Evolutionary conservation across 2,888 invertebrate species (phyloP), one percentile per base, ranked within the genome.

Genomic region (Machimus rusticus): DNA sequence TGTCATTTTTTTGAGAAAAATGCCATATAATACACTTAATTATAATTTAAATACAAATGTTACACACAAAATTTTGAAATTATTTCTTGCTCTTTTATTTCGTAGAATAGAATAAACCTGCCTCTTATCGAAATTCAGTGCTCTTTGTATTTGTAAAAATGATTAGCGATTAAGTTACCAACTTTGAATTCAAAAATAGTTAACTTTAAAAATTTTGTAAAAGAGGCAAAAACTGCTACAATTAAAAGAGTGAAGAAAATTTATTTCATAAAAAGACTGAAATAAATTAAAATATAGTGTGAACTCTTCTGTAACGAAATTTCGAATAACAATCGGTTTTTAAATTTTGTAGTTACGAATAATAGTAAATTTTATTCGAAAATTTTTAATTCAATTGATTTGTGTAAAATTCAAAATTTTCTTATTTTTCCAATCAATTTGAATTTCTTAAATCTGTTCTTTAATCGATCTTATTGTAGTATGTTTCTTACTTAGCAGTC

Each of bases 1-100:
- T 66, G 66, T 66, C 66, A 66, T 9, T 66, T 57, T 57, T 57
- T 66, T 1, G 28, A 28, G 43, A 46, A 74, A 43, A 43, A 66
- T 34, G 31, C 43, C 57, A 74, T 82, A 74, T n/a, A 87, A 76
- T 84, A 31, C 16, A 46, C 43, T 85, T 57, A 74, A 78, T 87
- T 87, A 14, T 74, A 87, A 87, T 87, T 28, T 81, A 74, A 74
- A 55, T 4, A 81, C 19, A 81, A 39, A 81, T 19, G 37, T 9
- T 23, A 46, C 31, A 81, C 51, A 51, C 28, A 23, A 51, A 84
- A 84, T 23, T 66, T 55, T 28, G 12, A 34, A 81, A n/a, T 55
- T 84, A 66, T 84, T 66, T 66, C 66, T 84, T 46, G 23, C 57
- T 81, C 66, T 84, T 78, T 78, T 79, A 28, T 79, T 79, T 51